Evolutionary conservation across 1,140 invertebrate genomes (phyloP).

Genomic region (Cheumatopsyche charites): DNA sequence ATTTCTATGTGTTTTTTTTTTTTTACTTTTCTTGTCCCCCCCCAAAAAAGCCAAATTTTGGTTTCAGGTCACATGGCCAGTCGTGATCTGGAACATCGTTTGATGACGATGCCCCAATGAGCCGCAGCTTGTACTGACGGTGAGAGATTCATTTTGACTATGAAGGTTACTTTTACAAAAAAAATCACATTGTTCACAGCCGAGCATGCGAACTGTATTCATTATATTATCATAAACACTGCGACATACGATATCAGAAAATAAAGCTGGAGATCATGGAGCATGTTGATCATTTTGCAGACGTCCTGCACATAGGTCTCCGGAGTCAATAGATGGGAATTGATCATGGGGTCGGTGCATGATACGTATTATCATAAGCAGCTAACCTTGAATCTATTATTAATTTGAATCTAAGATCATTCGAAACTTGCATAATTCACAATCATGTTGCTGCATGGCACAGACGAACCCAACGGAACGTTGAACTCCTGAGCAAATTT

Average conservation of each 20-base stretch:
- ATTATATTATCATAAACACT: no score
- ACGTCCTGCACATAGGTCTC: slow-evolving; percentile 6
- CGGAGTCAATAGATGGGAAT: slow-evolving; percentile 9
- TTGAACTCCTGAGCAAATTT: background rate
- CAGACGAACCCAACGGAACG: background rate
- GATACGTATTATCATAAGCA: background rate
- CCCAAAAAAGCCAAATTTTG: slow-evolving; percentile 47
- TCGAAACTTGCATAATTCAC: background rate
- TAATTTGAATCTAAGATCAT: background rate
- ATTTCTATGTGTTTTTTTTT: slow-evolving; percentile 37
- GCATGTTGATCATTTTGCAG: no score
- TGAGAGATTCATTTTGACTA: slow-evolving; percentile 46
- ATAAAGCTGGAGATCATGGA: no score
- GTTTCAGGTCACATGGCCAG: slow-evolving; percentile 48
- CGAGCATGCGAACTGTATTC: no score
- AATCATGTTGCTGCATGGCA: background rate
- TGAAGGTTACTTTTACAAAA: slow-evolving; percentile 30
- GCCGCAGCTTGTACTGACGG: slow-evolving; percentile 46
- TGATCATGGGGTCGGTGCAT: slow-evolving; percentile 12
- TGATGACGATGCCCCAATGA: slow-evolving; percentile 45
- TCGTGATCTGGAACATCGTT: slow-evolving; percentile 48
- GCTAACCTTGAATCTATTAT: background rate
- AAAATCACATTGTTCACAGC: no score
- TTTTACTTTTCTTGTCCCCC: slow-evolving; percentile 41
- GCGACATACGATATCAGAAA: no score